Conservation (phyloP, 2,797 vertebrate species). For the Chelon auratus region DNA sequence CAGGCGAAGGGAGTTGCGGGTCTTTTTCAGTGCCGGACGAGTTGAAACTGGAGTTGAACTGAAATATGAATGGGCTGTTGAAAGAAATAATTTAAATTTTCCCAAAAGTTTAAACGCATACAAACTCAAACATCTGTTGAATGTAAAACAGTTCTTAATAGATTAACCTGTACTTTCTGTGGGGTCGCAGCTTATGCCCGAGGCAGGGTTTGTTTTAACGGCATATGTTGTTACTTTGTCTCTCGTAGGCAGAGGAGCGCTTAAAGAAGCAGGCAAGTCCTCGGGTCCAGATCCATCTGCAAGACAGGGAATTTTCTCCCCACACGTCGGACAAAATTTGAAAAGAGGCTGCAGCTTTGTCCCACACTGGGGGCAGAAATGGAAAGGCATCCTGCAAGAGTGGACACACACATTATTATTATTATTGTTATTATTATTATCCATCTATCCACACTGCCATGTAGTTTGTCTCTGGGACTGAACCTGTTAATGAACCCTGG, state of each 20-base stretch:
- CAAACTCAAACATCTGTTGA: background rate
- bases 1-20: slow-evolving; percentile 52
- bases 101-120: background rate
- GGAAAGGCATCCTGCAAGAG: slow-evolving; percentile 81
- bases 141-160: background rate
- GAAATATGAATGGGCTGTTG: slow-evolving; percentile 15
- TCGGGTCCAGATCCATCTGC: slow-evolving; percentile 24
- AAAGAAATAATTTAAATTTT: slow-evolving; percentile 4
- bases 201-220: slow-evolving; percentile 9
- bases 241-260: background rate
- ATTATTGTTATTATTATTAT: background rate
- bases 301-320: slow-evolving; percentile 78
- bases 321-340: slow-evolving; percentile 91
- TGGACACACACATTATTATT: slow-evolving; percentile 13
- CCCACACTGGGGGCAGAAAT: slow-evolving; percentile 92
- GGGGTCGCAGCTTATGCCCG: slow-evolving; percentile 8
- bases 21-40: slow-evolving; percentile 68
- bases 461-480: background rate
- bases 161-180: slow-evolving; percentile 14
- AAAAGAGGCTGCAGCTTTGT: slow-evolving; percentile 82
- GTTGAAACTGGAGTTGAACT: slow-evolving; percentile 27
- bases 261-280: background rate
- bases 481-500: background rate
- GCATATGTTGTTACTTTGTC: slow-evolving; percentile 2
- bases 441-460: background rate